Base-by-base conservation (phyloP, 2,113 vertebrate species). In the Aspiorhynchus laticeps region DNA sequence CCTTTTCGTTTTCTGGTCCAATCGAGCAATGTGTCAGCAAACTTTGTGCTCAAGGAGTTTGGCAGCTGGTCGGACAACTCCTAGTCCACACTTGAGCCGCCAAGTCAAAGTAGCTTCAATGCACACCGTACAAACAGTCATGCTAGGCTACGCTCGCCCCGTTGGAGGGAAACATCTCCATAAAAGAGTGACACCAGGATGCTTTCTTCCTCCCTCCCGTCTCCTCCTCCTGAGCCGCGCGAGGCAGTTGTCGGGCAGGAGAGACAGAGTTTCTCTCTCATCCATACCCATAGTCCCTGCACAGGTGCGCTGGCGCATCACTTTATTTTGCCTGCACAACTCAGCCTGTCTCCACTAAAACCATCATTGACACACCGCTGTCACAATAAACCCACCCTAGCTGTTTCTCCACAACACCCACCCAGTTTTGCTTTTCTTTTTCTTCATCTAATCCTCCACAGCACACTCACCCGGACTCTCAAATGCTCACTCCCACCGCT, bases 271-370 rank as follows among this genome's bases (percentile, higher is more conserved):
- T 74, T 51, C 24, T 36, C 61, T 84, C 69, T 82, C 75, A 88
- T 89, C 78, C 46, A 12, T 85, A 74, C 83, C 41, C 89, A 36
- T n/a, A 5, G 75, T 80, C 80, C 84, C 88, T 85, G 74, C 89
- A 77, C 41, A 90, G 85, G 84, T 89, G 74, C 75, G 79, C 8
- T 53, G 84, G 87, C 21, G 75, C 87, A 26, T 87, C 63, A 28
- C 82, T 21, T 76, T 77, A 33, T 75, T 69, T 61, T 83, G 69
- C 80, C 21, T 36, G 33, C 38, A 53, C 48, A 77, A 69, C 81
- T 51, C 41, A 43, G 48, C 26, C 63, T 36, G 17, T 67, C 36
- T 86, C 75, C 87, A 43, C 56, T 46, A 71, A 77, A 87, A 80
- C 63, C 33, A 28, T 63, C 12, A 82, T 59, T 69, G 79, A 83